Base-by-base conservation (phyloP, 2,888 invertebrate species). In the Keiferia lycopersicella region DNA sequence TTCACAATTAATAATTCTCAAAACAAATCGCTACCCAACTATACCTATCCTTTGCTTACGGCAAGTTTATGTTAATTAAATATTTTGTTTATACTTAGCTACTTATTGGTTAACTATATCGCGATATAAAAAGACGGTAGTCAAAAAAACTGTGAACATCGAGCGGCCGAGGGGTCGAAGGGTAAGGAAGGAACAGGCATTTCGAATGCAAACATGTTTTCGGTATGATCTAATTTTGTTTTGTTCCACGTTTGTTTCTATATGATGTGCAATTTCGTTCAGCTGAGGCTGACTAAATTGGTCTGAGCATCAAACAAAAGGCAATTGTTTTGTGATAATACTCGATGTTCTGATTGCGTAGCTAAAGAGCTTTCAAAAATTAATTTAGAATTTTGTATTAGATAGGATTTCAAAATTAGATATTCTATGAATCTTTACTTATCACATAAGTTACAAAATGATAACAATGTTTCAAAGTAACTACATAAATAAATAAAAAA, bases 251-350 rank as follows among this genome's bases (percentile, higher is more conserved):
- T 81, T 83, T 81, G 77, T 75, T 77, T 81, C 79, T 80, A 80
- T 81, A 74, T 75, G 74, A 83, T 82, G 80, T 80, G 84, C 81
- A 83, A 84, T 85, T 83, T 83, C 72, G 79, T 76, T 83, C 82
- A 79, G 77, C 80, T 79, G 79, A 83, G 78, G 76, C 77, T 78
- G 75, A 70, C 80, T 78, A 81, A 83, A 84, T 84, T 83, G 82
- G 78, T 74, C 65, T 79, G 79, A 80, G 74, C 79, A 80, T 80
- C 80, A 81, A 81, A 81, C 80, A 81, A 80, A 80, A 79, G 78
- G 76, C 73, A 77, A 74, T 76, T 70, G 73, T 75, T 79, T 63
- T 59, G 50, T 66, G 64, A 59, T 66, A 65, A 63, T 60, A 62
- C 64, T 64, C n/a, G 63, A 65, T 68, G 34, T 56, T 64, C 63